Conservation (phyloP, 2,113 vertebrate genomes). For the Hiodon tergisus region DNA sequence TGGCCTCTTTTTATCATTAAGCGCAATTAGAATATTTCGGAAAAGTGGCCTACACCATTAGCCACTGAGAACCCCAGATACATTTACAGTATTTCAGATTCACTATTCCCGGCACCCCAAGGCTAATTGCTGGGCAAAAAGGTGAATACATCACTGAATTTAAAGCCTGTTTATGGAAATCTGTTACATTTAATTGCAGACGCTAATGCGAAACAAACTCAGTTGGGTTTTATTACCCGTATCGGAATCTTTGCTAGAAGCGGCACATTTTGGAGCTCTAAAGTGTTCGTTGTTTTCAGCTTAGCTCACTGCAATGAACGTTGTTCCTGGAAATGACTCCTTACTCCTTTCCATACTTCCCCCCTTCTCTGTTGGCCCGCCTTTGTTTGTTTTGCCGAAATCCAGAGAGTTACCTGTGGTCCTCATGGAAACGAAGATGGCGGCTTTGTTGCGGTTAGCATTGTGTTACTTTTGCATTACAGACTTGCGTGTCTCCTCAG, state of each 20-base stretch:
- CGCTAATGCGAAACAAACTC: slow-evolving; percentile 29
- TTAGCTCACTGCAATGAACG: slow-evolving; percentile 22
- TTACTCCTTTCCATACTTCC: slow-evolving; percentile 7
- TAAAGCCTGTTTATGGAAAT: slow-evolving; percentile 21
- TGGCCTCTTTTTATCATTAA: slow-evolving; percentile 63
- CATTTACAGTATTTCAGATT: slow-evolving; percentile 7
- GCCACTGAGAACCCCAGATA: slow-evolving; percentile 9
- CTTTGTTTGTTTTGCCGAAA: not conserved
- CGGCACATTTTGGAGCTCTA: not conserved
- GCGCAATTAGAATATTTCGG: slow-evolving; percentile 49
- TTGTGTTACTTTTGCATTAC: not conserved
- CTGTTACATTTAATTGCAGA: slow-evolving; percentile 28
- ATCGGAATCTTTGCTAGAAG: slow-evolving; percentile 22
- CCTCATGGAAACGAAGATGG: not conserved
- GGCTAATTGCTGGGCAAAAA: not conserved
- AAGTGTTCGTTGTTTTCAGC: slow-evolving; percentile 2
- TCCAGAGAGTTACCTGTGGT: too few species aligned
- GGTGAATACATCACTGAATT: not conserved
- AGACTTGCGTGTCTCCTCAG: not conserved
- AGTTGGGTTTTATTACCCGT: slow-evolving; percentile 25
- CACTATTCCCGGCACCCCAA: not conserved
- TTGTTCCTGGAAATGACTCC: slow-evolving; percentile 25
- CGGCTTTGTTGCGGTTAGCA: not conserved
- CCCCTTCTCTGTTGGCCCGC: not conserved
- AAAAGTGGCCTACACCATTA: slow-evolving; percentile 1